These are phyloP conservation scores for Nycticorax nycticorax DNA, from an alignment of 2,113 vertebrate species.

Conservation along the genomic window DNA sequence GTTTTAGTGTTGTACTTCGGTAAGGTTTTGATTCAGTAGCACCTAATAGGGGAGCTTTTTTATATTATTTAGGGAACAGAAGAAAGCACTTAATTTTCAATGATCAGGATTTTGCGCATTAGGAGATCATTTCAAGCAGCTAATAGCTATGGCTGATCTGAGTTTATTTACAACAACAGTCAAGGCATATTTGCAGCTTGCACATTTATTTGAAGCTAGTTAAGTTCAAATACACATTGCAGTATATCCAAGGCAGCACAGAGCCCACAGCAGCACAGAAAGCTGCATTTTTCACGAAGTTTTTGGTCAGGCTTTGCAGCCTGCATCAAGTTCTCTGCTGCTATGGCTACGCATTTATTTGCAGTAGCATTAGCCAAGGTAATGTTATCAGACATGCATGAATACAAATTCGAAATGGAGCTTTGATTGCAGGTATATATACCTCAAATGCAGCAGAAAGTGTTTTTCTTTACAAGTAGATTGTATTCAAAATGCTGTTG, in stretches of 20 bases:
- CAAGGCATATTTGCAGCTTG: not conserved
- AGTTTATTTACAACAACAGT: slow-evolving; percentile 20
- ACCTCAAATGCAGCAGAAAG: not conserved
- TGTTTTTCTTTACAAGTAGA: not conserved
- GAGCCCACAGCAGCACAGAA: not conserved
- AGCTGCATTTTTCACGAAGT: slow-evolving; percentile 33
- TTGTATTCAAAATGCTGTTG: not conserved
- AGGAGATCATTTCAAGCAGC: slow-evolving; percentile 49
- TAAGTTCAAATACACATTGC: not conserved
- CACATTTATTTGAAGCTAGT: not conserved
- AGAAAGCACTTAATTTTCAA: slow-evolving; percentile 34
- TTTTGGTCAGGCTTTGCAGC: slow-evolving; percentile 2
- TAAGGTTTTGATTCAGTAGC: not conserved
- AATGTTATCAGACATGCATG: not conserved
- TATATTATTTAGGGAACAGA: slow-evolving; percentile 5
- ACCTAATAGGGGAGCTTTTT: not conserved
- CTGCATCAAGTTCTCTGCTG: slow-evolving; percentile 27
- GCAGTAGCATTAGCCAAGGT: not conserved
- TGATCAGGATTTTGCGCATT: slow-evolving; percentile 48
- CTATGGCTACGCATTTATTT: slow-evolving; percentile 21
- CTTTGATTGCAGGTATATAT: not conserved
- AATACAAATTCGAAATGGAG: not conserved
- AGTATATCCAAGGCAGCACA: not conserved
- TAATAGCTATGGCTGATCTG: slow-evolving; percentile 32
- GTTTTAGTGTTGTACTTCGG: not conserved